Conservation (phyloP, 2,113 vertebrate species). For the Pogona vitticeps region DNA sequence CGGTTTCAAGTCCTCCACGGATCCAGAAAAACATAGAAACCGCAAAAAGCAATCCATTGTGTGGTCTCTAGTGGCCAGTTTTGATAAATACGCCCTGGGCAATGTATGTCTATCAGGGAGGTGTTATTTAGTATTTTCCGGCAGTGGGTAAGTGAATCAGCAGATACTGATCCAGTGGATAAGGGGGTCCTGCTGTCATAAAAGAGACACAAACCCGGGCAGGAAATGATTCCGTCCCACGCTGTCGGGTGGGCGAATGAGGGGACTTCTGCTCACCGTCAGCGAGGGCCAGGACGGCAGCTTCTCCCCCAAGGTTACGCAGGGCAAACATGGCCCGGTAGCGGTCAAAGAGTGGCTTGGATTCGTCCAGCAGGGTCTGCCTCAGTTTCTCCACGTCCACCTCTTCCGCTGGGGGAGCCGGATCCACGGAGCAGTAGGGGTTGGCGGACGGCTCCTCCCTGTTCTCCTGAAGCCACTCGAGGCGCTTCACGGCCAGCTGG, state of each 20-base stretch:
- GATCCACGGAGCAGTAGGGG: slow-evolving; percentile 89
- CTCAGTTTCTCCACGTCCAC: slow-evolving; percentile 75
- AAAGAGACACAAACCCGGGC: background rate
- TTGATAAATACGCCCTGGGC: too few species aligned
- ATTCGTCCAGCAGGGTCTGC: slow-evolving; percentile 80
- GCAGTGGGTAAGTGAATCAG: too few species aligned
- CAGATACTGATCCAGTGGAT: too few species aligned
- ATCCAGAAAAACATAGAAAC: too few species aligned
- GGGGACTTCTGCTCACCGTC: slow-evolving; percentile 78
- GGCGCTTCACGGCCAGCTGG: slow-evolving; percentile 85
- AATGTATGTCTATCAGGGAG: too few species aligned
- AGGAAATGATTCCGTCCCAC: background rate
- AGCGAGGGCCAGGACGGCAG: slow-evolving; percentile 85
- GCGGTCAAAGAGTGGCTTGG: slow-evolving; percentile 84
- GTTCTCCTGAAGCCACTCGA: slow-evolving; percentile 87
- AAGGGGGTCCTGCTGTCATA: background rate
- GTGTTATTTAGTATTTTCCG: too few species aligned
- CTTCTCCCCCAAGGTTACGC: slow-evolving; percentile 81
- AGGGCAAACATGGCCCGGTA: slow-evolving; percentile 97
- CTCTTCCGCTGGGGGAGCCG: slow-evolving; percentile 84
- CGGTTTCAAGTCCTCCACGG: too few species aligned
- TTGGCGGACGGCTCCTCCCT: slow-evolving; percentile 47
- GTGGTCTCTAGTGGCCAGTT: too few species aligned
- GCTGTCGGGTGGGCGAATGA: fast-evolving
- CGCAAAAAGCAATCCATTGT: too few species aligned